Evolutionary conservation across 2,888 invertebrate species (phyloP), one percentile per base, ranked within the genome.

Genomic region (Lordiphosa andalusiaca): DNA sequence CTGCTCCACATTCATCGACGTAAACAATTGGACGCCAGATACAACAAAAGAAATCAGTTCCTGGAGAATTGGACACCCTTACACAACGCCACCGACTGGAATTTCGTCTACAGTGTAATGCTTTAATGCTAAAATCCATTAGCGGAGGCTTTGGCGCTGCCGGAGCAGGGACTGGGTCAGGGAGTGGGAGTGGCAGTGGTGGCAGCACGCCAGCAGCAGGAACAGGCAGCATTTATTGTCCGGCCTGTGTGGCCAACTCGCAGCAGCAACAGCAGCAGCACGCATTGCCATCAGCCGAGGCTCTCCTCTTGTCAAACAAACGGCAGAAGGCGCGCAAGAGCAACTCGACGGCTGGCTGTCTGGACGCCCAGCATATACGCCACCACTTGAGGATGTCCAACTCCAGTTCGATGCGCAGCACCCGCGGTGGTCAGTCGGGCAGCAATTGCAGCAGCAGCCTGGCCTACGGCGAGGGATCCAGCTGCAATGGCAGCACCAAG

Each of bases 81-180:
- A 82, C 82, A 73, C 83, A 74, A 83, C 81, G 83, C 73, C 75
- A 82, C 73, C 83, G 77, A 60, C 30, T 76, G 69, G 68, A 78
- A 83, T 74, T 83, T 84, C 62, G 85, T 85, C 37, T 76, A 76
- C 66, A 75, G 66, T 85, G 87, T 86, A 85, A 89, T 88, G 88
- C 86, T 81, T 89, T 88, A 84, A 89, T 88, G 89, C 88, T 89
- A 80, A 88, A 86, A 70, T 87, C 88, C 57, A 85, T 88, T 56
- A 77, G 64, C 47, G 84, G 75, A 46, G 83, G 76, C 69, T 72
- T 54, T 64, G 73, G 67, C 59, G 68, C 57, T 61, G 80, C 71
- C 69, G 62, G 58, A 52, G 71, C 35, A 53, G 65, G 42, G 62
- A 67, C 51, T 62, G 73, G 47, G 46, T 50, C 60, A 12, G 33